Percentiles rank a stretch among this genome's conserved stretches.
Conservation (phyloP, 2,113 vertebrate genomes). For the Varanus salvator region DNA sequence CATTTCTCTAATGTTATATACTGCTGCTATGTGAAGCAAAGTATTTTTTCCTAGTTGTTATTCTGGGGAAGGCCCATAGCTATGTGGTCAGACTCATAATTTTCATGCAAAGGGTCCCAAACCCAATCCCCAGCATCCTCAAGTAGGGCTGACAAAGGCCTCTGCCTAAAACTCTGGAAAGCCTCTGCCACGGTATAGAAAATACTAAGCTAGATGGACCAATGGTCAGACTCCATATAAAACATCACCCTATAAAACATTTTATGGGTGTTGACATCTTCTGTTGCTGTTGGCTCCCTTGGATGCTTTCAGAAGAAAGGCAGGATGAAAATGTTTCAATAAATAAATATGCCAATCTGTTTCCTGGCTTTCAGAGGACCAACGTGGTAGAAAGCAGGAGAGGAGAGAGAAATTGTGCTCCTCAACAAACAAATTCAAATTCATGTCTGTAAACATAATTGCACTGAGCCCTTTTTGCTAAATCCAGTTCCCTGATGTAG, state of each 20-base stretch:
- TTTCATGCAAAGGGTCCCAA: background rate
- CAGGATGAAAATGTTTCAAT: background rate
- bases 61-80: too few relatives aligned
- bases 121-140: background rate
- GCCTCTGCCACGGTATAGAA: background rate
- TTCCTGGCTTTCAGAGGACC: background rate
- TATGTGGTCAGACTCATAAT: too few relatives aligned
- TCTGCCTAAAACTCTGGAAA: background rate
- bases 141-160: background rate
- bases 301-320: background rate
- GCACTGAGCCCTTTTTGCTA: background rate
- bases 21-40: background rate
- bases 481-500: background rate
- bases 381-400: background rate
- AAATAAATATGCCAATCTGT: background rate
- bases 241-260: background rate
- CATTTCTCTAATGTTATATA: background rate
- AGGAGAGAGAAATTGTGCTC: background rate
- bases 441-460: background rate
- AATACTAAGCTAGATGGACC: background rate
- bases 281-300: background rate
- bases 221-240: background rate
- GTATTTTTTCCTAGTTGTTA: background rate
- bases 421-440: background rate
- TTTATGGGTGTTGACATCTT: too few relatives aligned